phyloP scores from a whole-genome alignment of 53 echinoderm and acorn worm species.

The Patiria pectinifera region DNA sequence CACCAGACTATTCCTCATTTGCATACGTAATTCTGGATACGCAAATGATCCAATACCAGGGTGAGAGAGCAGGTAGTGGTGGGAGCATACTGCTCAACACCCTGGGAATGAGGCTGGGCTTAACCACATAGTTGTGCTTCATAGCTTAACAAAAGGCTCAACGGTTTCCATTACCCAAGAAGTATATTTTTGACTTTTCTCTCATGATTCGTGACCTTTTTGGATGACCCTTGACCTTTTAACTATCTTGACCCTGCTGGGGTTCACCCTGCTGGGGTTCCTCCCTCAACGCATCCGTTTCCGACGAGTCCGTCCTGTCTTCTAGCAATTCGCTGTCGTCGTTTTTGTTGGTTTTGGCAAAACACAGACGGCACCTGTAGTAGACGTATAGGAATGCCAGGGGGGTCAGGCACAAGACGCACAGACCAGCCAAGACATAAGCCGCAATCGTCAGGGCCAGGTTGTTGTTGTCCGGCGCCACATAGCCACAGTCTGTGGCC shows the following conservation, averaged over 20 bases:
- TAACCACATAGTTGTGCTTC: too few species aligned
- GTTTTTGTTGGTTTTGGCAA: neutral
- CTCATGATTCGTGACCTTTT: neutral
- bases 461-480: constrained; percentile 33
- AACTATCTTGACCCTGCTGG: constrained; percentile 6
- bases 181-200: neutral
- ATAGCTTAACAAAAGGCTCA: too few species aligned
- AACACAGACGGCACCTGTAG: constrained; percentile 13
- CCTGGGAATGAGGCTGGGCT: too few species aligned
- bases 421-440: constrained; percentile 81
- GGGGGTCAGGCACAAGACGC: constrained; percentile 81
- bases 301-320: constrained; percentile 44
- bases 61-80: too few species aligned
- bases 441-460: constrained; percentile 72
- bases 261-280: neutral
- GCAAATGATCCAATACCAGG: too few species aligned
- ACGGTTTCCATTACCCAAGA: neutral
- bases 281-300: constrained; percentile 28
- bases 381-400: constrained; percentile 73
- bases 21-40: too few species aligned
- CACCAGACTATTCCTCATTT: too few species aligned
- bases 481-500: constrained; percentile 78
- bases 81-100: too few species aligned
- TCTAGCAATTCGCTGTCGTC: constrained; percentile 46
- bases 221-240: neutral